Conservation (phyloP, 2,888 invertebrate genomes). For the Elmis aenea region DNA sequence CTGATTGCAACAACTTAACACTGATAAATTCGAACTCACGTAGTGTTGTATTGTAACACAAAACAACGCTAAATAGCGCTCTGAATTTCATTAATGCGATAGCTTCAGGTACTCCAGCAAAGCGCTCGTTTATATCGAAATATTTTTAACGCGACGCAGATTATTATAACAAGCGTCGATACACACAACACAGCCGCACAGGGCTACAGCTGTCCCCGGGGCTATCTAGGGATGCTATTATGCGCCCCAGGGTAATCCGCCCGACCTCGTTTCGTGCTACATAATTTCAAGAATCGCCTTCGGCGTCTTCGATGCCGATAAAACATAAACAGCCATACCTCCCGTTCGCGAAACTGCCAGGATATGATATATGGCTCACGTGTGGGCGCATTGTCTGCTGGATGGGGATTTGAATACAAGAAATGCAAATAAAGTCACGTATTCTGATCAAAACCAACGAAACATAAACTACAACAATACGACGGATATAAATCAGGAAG, state of each 20-base stretch:
- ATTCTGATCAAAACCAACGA: no score
- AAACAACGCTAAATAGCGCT: constrained; percentile 11
- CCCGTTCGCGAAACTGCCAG: constrained; percentile 30
- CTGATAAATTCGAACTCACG: constrained; percentile 10
- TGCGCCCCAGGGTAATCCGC: constrained; percentile 32
- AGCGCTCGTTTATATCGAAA: constrained; percentile 1
- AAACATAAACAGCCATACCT: constrained; percentile 35
- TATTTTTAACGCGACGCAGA: constrained; percentile 8
- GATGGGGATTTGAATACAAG: constrained; percentile 14
- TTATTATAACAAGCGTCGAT: constrained; percentile 15
- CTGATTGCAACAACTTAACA: constrained; percentile 9
- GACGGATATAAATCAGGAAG: no score
- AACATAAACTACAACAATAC: no score
- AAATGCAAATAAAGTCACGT: constrained; percentile 14
- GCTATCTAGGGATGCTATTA: constrained; percentile 32
- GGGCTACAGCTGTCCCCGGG: no score
- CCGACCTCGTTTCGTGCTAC: constrained; percentile 37
- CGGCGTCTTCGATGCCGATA: constrained; percentile 33
- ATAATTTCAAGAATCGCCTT: constrained; percentile 36
- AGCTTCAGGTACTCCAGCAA: no score
- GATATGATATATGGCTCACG: constrained; percentile 30
- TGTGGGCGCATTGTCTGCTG: constrained; percentile 27
- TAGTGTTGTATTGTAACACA: constrained; percentile 7
- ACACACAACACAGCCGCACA: no score
- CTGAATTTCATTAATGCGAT: constrained; percentile 12